Evolutionary conservation across 2,113 vertebrate species (phyloP).

Genomic region (Odontophorus gujanensis): DNA sequence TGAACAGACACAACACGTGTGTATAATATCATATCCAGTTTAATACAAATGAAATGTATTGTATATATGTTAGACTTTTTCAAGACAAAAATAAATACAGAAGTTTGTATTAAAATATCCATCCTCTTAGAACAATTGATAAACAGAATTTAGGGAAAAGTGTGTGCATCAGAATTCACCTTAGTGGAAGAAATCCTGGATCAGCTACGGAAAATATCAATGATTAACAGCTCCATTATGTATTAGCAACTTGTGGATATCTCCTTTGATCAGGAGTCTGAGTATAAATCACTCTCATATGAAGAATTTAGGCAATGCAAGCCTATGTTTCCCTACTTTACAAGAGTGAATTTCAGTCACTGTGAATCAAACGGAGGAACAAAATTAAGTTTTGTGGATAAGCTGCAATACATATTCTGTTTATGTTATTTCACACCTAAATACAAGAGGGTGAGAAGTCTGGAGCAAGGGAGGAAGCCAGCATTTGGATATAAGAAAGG

Average conservation of each 20-base stretch:
- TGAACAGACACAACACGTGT: neutral
- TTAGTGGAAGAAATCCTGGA: neutral
- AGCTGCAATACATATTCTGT: neutral
- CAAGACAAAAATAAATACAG: neutral
- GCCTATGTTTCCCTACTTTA: neutral
- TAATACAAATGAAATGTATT: neutral
- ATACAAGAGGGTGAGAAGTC: neutral
- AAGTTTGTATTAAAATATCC: neutral
- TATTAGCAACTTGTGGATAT: slow-evolving; percentile 29
- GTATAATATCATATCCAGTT: neutral
- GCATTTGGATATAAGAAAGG: neutral
- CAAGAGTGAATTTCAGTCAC: neutral
- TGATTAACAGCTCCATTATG: slow-evolving; percentile 20
- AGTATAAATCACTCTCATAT: neutral
- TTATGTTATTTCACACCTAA: neutral
- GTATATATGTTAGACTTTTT: neutral
- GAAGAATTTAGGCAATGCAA: neutral
- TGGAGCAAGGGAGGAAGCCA: neutral
- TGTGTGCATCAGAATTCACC: neutral
- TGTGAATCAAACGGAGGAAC: slow-evolving; percentile 4
- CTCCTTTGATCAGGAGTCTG: slow-evolving; percentile 33
- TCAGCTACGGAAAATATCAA: neutral
- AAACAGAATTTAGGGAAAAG: neutral
- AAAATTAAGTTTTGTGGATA: neutral
- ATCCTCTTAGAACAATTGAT: neutral